Percentiles rank a stretch among this genome's conserved stretches.
phyloP scores from a whole-genome alignment of 2,797 vertebrate species.

The Sebastes reedi region DNA sequence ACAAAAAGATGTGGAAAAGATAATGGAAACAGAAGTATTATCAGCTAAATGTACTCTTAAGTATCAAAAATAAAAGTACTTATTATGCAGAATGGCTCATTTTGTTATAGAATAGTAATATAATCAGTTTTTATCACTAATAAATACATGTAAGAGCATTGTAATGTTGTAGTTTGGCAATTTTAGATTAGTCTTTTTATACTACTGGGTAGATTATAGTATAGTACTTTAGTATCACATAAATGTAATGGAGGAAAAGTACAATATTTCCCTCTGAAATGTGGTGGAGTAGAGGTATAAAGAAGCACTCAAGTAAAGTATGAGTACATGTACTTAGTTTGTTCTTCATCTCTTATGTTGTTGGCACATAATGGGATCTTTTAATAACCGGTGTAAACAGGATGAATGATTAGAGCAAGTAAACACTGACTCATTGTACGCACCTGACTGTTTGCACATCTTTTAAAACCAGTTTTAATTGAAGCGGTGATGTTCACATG shows the following conservation, averaged over 20 bases:
- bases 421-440: background rate
- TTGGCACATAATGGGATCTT: accelerated
- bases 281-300: background rate
- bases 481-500: background rate
- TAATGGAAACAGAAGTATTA: background rate
- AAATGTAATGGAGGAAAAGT: background rate
- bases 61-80: too few species aligned
- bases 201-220: background rate
- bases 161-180: too few species aligned
- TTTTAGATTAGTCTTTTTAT: background rate
- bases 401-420: background rate
- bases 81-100: too few species aligned
- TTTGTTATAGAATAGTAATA: too few species aligned
- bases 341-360: background rate
- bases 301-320: background rate
- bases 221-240: background rate
- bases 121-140: too few species aligned
- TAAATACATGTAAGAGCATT: too few species aligned
- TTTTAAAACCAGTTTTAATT: background rate
- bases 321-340: background rate
- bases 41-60: background rate
- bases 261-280: background rate
- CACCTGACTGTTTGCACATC: background rate
- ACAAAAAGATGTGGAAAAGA: background rate
- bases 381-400: background rate